These are phyloP conservation scores for Ceyx cyanopectus DNA, from an alignment of 2,113 vertebrate species.

Conservation along the genomic window DNA sequence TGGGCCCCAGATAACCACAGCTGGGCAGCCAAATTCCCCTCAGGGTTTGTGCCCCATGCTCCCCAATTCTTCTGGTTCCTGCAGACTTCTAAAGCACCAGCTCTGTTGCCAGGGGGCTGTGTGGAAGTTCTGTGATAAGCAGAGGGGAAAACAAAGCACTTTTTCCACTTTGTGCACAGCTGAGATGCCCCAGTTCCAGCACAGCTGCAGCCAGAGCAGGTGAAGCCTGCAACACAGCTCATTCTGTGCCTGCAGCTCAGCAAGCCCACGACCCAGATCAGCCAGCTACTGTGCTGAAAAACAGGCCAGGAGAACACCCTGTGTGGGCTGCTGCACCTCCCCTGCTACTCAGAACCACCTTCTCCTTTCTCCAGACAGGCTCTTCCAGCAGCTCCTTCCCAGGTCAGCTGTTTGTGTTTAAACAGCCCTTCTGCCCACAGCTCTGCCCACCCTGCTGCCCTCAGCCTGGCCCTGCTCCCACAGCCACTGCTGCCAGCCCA, in stretches of 20 bases:
- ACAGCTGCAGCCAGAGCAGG: background rate
- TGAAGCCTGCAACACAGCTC: background rate
- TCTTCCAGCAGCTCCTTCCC: background rate
- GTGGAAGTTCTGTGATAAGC: background rate
- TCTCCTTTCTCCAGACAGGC: background rate
- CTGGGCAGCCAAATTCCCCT: background rate
- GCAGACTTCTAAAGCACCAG: background rate
- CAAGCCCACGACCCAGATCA: background rate
- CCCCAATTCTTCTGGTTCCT: background rate
- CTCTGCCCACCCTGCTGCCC: background rate
- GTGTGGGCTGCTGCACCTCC: background rate
- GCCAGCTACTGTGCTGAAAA: background rate
- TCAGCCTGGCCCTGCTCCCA: background rate
- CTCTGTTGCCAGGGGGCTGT: background rate
- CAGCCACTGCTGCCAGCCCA: background rate
- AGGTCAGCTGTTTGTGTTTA: background rate
- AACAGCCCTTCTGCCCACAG: background rate
- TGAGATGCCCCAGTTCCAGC: background rate
- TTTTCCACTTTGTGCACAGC: background rate
- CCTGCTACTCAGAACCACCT: background rate
- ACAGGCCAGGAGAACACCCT: background rate
- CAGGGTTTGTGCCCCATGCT: background rate
- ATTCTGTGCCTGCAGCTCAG: background rate
- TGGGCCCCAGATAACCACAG: background rate
- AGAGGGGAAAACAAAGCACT: background rate